phyloP scores from a whole-genome alignment of 2,797 vertebrate species.

The Coregonus sp. region DNA sequence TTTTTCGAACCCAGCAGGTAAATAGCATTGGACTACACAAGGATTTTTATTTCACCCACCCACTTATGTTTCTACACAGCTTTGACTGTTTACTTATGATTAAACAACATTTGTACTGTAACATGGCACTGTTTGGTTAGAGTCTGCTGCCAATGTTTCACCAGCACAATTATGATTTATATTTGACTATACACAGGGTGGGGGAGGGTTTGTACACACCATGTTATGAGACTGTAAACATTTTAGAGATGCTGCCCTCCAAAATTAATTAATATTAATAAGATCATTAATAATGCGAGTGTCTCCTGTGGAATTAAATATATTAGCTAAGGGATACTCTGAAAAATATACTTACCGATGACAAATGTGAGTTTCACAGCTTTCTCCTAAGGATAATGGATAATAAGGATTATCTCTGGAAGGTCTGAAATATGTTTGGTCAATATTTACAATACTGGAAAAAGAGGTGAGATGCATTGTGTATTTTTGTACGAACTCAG shows the following conservation, averaged over 20 bases:
- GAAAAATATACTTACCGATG: background rate
- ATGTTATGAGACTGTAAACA: background rate
- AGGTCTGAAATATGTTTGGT: no score
- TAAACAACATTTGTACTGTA: background rate
- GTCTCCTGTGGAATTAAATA: conserved; percentile 9
- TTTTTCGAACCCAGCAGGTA: no score
- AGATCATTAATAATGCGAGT: conserved; percentile 1
- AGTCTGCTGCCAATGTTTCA: background rate
- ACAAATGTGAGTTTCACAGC: no score
- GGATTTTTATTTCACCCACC: background rate
- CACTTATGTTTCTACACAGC: background rate
- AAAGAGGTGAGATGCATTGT: no score
- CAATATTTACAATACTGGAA: no score
- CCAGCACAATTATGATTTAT: background rate
- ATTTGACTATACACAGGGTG: background rate
- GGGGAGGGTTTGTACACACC: background rate
- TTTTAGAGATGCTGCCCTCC: conserved; percentile 1
- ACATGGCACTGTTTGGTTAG: background rate
- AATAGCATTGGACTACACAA: background rate
- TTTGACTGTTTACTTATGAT: background rate
- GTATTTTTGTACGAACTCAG: no score
- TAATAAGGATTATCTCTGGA: no score
- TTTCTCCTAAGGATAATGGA: no score
- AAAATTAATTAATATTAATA: conserved; percentile 11
- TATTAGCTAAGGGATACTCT: no score